Evolutionary conservation across 2,888 invertebrate species (phyloP), one percentile per base, ranked within the genome.

Genomic region (Leptopilina syphax): DNA sequence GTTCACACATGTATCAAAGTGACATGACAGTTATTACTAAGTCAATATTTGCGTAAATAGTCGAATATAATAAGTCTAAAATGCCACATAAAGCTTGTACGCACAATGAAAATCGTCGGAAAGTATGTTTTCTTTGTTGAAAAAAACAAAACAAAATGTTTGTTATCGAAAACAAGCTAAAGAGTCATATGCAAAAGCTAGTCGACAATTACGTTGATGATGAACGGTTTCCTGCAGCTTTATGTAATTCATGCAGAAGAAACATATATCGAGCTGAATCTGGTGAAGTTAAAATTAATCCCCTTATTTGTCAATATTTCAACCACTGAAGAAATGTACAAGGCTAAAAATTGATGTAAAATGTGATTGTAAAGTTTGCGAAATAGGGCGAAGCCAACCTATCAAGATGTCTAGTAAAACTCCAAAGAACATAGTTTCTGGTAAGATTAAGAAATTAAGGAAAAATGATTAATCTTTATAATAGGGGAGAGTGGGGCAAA

Each of bases 401-500:
- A n/a, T 67, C 67, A 78, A 79, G 10, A 47, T 79, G 50, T 79
- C 70, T 73, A 65, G 50, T 34, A 73, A 73, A 73, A 18, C 9
- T 65, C 9, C 57, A 79, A 79, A 18, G 18, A 18, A 18, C 18
- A 18, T 18, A 78, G 68, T 78, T 78, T 60, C 44, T 67, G 68
- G 78, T 78, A 57, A 68, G 60, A 54, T 63, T 77, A 18, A 12
- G n/a, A 67, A 77, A 13, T 57, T 57, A n/a, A n/a, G 77, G 18
- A 77, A 76, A 60, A 70, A 70, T 68, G 0, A 1, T 57, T 57
- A n/a, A 18, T 18, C 0, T 18, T 18, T 18, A 18, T 18, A 18
- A 18, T 18, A 18, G 18, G 18, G 18, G 18, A 18, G 18, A 18
- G 18, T 18, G 18, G 18, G 18, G 18, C 18, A 18, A 18, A 18